phyloP scores from a whole-genome alignment of 2,888 invertebrate genomes.

The Drosophila affinis region DNA sequence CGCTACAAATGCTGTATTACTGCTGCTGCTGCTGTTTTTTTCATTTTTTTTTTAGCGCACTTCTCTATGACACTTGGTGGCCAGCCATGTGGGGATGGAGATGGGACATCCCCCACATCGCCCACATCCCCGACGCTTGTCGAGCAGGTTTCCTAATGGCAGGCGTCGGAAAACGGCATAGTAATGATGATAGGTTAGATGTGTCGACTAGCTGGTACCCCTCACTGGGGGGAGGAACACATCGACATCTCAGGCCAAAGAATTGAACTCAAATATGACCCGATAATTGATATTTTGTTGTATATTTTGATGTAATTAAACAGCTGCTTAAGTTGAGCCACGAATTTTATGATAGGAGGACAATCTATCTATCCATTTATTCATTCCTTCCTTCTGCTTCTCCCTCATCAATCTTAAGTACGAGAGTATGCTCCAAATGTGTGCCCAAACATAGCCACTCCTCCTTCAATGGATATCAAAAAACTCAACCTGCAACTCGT shows the following conservation, averaged over 20 bases:
- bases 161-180: background rate
- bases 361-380: too few relatives aligned
- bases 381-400: background rate
- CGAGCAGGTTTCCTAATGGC: conserved; percentile 56
- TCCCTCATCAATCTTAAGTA: background rate
- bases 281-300: too few relatives aligned
- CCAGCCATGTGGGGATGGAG: conserved; percentile 47
- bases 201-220: conserved; percentile 1
- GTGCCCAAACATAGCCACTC: background rate
- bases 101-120: background rate
- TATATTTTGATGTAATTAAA: too few relatives aligned
- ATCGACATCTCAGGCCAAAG: too few relatives aligned
- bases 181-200: background rate
- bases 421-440: background rate
- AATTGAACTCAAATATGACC: too few relatives aligned
- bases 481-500: conserved; percentile 49
- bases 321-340: too few relatives aligned
- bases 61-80: conserved; percentile 69
- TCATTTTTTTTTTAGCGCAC: conserved; percentile 36
- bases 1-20: conserved; percentile 60
- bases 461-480: background rate
- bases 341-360: too few relatives aligned
- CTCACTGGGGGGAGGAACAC: background rate
- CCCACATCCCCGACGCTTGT: conserved; percentile 11
- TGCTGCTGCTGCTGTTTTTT: conserved; percentile 25